Base-by-base conservation (phyloP, 2,113 vertebrate genomes). In the Pygoscelis adeliae region DNA sequence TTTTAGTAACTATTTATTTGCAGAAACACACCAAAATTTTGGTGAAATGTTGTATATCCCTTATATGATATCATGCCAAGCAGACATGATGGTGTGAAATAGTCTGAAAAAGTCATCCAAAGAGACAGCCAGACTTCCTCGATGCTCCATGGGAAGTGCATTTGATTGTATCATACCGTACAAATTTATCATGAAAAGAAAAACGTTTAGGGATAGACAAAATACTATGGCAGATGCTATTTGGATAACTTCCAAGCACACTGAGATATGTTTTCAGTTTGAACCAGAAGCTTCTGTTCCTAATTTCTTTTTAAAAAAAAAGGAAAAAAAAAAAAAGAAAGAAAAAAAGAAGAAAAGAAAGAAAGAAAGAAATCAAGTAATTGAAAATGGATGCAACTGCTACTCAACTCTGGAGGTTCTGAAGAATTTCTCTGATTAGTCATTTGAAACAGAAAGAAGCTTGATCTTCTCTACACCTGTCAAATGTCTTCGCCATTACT, bases 341-440 rank as follows among this genome's bases (percentile, higher is more conserved):
- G 6, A 5, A n/a, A 16, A 9, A 25, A 25, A 29, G 42, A 42
- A 42, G 42, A 2, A 32, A 42, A 4, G 10, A 32, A 38, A 2
- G 4, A 49, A 50, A 38, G 10, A 77, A 89, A 70, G 65, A 93
- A 95, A 92, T 76, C 65, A 82, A 89, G 70, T 96, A 92, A 96
- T 96, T 97, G 91, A 89, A 97, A 97, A 93, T 96, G 89, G 81
- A 96, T 97, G 95, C 73, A 94, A 96, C 32, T 95, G 78, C 82
- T 95, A 4, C 58, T 96, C 6, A 1, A 62, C 44, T 93, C 61
- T 92, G 56, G 81, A 96, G 49, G 62, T 96, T 94, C 91, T 71
- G 40, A 95, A 72, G 89, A 93, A 82, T 95, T 95, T 96, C 83
- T 95, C 80, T 97, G 91, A 95, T 96, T 96, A 96, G 78, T 80